Base-by-base conservation (phyloP, 1,140 invertebrate genomes). In the Drosophila yakuba region DNA sequence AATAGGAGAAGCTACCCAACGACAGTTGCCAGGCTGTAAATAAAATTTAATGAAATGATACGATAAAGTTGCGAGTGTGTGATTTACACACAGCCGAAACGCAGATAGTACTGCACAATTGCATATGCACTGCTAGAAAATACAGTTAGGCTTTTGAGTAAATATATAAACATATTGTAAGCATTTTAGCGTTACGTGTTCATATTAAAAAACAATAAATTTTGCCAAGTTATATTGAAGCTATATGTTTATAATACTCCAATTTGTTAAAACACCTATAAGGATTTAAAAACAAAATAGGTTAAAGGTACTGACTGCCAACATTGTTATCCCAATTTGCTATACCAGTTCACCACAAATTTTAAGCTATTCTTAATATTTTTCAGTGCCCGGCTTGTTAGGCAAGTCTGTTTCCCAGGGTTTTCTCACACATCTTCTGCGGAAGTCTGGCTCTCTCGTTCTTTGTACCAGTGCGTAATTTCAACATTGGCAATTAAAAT, bases 401-500 rank as follows among this genome's bases (percentile, higher is more conserved):
- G 68, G 38, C 78, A 74, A 82, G 74, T 81, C 68, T 54, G 51
- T 74, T 76, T 85, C 60, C 57, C 25, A 23, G 56, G 39, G 28
- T 36, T 62, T 39, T 69, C 41, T 14, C 56, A 35, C 35, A 11
- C 51, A 15, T 41, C 15, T 20, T 23, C 23, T 41, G 17, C 28
- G 32, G 20, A 63, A 52, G 43, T 25, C 43, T 78, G 41, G 20
- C 78, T 47, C 47, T 32, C 45, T 52, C 43, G 61, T 51, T 61
- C 59, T 78, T 58, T 78, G 52, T 62, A 51, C 58, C 80, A 73
- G 80, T 88, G 73, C 77, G 84, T 88, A 89, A 89, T 84, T 89
- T 84, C 77, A 74, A 72, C 84, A 89, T 90, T 84, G 84, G 80
- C 85, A 89, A 89, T 89, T 89, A 89, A 89, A 90, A 89, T 89